phyloP scores from a whole-genome alignment of 2,888 invertebrate genomes.

The Parochlus steinenii region DNA sequence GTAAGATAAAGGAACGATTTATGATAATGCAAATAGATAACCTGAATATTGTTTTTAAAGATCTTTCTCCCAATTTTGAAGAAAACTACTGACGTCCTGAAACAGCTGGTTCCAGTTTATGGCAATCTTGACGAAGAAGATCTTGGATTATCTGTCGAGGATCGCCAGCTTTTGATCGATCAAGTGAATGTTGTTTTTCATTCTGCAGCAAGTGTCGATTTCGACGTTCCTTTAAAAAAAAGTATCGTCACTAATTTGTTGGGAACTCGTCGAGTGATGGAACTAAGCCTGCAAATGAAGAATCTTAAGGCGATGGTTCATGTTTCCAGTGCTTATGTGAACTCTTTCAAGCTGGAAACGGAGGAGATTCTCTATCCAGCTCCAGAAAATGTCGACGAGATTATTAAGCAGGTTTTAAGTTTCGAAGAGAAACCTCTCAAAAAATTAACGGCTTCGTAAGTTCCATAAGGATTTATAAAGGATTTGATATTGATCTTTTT shows the following conservation, averaged over 20 bases:
- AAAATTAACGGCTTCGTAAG: slow-evolving; percentile 46
- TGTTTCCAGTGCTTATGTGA: slow-evolving; percentile 90
- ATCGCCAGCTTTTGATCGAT: slow-evolving; percentile 46
- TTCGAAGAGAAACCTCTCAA: slow-evolving; percentile 45
- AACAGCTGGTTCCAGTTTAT: slow-evolving; percentile 53
- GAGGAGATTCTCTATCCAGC: slow-evolving; percentile 70
- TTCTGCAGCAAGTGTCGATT: slow-evolving; percentile 87
- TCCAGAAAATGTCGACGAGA: slow-evolving; percentile 49
- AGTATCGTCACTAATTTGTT: slow-evolving; percentile 77
- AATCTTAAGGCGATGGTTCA: slow-evolving; percentile 70
- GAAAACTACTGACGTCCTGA: slow-evolving; percentile 37
- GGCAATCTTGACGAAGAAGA: slow-evolving; percentile 65
- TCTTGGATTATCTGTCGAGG: slow-evolving; percentile 49
- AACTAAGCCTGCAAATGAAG: slow-evolving; percentile 59
- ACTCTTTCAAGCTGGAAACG: slow-evolving; percentile 57
- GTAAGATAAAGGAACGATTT: slow-evolving; percentile 44
- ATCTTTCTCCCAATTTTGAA: slow-evolving; percentile 48
- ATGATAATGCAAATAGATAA: slow-evolving; percentile 2
- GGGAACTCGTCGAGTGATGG: slow-evolving; percentile 67
- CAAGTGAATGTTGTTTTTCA: slow-evolving; percentile 81
- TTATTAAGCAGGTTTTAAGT: slow-evolving; percentile 45
- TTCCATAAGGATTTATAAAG: slow-evolving; percentile 16
- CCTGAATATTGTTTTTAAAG: slow-evolving; percentile 25
- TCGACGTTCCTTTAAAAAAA: slow-evolving; percentile 65
- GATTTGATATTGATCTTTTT: slow-evolving; percentile 17